Evolutionary conservation across 2,797 vertebrate genomes (phyloP).

Genomic region (Acanthurus lineatus): DNA sequence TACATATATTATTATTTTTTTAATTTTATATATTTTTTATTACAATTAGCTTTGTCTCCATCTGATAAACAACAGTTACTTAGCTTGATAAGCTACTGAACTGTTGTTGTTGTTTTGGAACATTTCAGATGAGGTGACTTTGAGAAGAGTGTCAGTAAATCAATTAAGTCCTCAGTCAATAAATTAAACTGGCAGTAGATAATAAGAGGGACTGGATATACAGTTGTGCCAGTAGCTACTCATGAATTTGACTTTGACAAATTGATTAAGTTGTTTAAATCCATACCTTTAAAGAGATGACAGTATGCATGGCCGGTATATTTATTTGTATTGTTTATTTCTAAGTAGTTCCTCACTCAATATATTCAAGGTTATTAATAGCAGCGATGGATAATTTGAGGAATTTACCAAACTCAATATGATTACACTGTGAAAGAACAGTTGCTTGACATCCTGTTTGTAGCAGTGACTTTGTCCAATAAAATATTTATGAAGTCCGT

Average conservation of each 20-base stretch:
- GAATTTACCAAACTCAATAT: background rate
- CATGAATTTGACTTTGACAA: slow-evolving; percentile 74
- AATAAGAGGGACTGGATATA: slow-evolving; percentile 61
- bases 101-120: slow-evolving; percentile 57
- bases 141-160: slow-evolving; percentile 74
- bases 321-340: slow-evolving; percentile 46
- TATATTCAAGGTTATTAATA: slow-evolving; percentile 62
- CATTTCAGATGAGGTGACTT: slow-evolving; percentile 76
- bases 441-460: background rate
- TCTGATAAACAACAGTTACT: slow-evolving; percentile 72
- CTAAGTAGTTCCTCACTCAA: slow-evolving; percentile 33
- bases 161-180: slow-evolving; percentile 75
- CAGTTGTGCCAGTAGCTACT: slow-evolving; percentile 37
- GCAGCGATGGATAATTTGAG: slow-evolving; percentile 16
- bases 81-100: slow-evolving; percentile 48
- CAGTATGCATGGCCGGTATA: slow-evolving; percentile 11
- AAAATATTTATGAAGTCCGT: background rate
- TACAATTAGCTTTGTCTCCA: slow-evolving; percentile 58
- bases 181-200: slow-evolving; percentile 73
- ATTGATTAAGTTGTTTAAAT: slow-evolving; percentile 66
- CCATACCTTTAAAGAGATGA: slow-evolving; percentile 52
- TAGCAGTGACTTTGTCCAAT: background rate
- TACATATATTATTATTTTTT: too few relatives aligned
- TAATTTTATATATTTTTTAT: too few relatives aligned
- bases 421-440: background rate